Evolutionary conservation across 2,888 invertebrate genomes (phyloP).

Genomic region (Andrena dorsata): DNA sequence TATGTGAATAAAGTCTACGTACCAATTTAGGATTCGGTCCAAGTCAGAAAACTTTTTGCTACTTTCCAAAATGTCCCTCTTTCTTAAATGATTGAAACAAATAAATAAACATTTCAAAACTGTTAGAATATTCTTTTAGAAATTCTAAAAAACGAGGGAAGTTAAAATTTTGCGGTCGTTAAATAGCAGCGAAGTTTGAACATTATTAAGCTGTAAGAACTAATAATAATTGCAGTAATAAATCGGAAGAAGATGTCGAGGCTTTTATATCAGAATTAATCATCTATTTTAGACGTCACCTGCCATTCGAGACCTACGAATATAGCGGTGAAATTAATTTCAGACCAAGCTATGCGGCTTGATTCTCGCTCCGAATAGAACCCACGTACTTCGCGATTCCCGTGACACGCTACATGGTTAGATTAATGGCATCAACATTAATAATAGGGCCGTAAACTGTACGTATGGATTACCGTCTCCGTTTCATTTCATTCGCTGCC

Average conservation of each 20-base stretch:
- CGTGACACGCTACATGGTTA: constrained; percentile 59
- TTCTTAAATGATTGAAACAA: no score
- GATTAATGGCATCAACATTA: constrained; percentile 70
- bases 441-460: constrained; percentile 58
- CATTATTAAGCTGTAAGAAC: background rate
- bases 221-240: background rate
- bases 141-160: no score
- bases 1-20: no score
- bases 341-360: constrained; percentile 27
- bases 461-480: constrained; percentile 44
- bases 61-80: no score
- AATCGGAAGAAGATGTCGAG: background rate
- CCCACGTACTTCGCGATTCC: constrained; percentile 49
- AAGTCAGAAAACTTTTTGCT: no score
- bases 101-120: no score
- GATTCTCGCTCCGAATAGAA: constrained; percentile 46
- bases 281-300: constrained; percentile 43
- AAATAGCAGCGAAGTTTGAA: no score
- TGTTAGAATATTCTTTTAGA: no score
- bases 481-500: constrained; percentile 52
- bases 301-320: constrained; percentile 24
- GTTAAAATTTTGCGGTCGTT: no score
- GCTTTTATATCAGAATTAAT: constrained; percentile 47
- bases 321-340: constrained; percentile 63
- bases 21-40: no score